Conservation (phyloP, 2,888 invertebrate species). For the Pegoplata infirma region DNA sequence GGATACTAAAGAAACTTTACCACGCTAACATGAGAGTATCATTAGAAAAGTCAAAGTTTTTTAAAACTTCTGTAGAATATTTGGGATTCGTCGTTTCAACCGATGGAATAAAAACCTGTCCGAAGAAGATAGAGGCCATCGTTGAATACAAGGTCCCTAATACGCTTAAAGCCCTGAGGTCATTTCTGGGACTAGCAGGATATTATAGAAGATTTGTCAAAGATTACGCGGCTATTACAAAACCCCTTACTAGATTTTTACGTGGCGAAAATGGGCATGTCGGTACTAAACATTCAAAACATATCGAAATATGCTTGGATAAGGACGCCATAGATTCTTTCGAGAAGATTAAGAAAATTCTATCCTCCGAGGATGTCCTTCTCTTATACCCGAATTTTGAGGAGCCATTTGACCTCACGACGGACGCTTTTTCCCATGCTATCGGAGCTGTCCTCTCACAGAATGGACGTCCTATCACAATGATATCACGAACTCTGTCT, state of each 20-base stretch:
- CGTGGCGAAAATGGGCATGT: not conserved
- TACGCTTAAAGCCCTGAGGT: no score
- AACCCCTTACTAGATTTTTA: not conserved
- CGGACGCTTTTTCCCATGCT: slow-evolving; percentile 18
- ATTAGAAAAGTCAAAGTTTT: slow-evolving; percentile 2
- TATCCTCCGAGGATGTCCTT: slow-evolving; percentile 37
- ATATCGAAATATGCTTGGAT: slow-evolving; percentile 31
- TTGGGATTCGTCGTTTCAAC: not conserved
- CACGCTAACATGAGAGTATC: not conserved
- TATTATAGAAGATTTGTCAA: not conserved
- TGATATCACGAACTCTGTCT: not conserved
- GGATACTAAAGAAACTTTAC: not conserved
- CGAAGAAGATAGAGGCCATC: not conserved
- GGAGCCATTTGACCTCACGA: slow-evolving; percentile 50
- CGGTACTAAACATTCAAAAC: not conserved
- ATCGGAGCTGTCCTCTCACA: slow-evolving; percentile 28
- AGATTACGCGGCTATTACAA: no score
- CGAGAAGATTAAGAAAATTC: slow-evolving; percentile 40
- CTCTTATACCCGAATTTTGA: slow-evolving; percentile 49
- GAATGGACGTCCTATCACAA: not conserved
- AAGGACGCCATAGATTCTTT: slow-evolving; percentile 39
- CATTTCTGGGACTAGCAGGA: no score
- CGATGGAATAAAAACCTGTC: not conserved
- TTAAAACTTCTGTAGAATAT: not conserved
- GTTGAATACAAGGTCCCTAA: not conserved